These are phyloP conservation scores for Cantharis rufa DNA, from an alignment of 2,888 invertebrate species.

Conservation along the genomic window DNA sequence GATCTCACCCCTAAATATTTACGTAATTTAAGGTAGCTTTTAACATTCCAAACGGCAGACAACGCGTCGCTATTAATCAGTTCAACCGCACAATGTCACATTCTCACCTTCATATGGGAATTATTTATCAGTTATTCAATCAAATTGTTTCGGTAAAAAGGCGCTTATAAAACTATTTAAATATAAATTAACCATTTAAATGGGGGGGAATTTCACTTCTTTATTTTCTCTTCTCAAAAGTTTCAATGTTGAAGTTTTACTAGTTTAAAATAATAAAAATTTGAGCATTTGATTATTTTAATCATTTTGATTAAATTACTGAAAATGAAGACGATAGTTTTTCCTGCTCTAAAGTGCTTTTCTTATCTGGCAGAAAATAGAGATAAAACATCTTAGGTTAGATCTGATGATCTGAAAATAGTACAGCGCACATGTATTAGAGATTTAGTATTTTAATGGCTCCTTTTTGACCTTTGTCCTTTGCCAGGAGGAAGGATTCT, in stretches of 20 bases:
- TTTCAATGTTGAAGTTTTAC: not conserved
- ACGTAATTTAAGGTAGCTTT: conserved; percentile 19
- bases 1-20: conserved; percentile 6
- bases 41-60: conserved; percentile 21
- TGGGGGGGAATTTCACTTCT: too few relatives aligned
- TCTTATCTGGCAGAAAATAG: not conserved
- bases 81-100: conserved; percentile 19
- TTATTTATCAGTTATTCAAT: conserved; percentile 5
- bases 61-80: conserved; percentile 22
- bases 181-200: not conserved
- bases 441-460: not conserved
- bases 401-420: not conserved
- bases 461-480: not conserved
- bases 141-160: not conserved
- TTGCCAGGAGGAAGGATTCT: not conserved
- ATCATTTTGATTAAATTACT: not conserved
- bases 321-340: not conserved
- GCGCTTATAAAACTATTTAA: not conserved
- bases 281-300: too few relatives aligned
- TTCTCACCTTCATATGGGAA: conserved; percentile 7
- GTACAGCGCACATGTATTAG: not conserved
- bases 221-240: too few relatives aligned
- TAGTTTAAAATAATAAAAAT: too few relatives aligned
- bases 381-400: not conserved
- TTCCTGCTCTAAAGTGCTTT: not conserved